Evolutionary conservation across 2,113 vertebrate species (phyloP), one percentile per base, ranked within the genome.

Genomic region (Notothenia rossii): DNA sequence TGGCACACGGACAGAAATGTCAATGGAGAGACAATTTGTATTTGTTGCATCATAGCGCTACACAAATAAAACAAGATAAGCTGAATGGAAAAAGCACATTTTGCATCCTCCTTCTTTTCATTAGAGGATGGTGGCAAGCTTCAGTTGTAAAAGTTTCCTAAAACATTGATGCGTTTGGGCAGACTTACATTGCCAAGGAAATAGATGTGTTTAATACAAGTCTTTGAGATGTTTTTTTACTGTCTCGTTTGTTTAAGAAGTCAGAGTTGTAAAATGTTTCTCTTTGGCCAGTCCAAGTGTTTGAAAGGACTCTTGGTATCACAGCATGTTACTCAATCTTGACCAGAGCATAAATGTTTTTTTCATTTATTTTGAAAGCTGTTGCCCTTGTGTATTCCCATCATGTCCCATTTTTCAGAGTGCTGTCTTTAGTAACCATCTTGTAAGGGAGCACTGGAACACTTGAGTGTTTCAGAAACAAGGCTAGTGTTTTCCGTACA

Each of bases 1-100:
- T 78, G 77, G 77, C 84, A 75, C 77, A 61, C 75, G 76, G 69
- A 90, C 71, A 75, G 75, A 90, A 84, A 86, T 71, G 77, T 88
- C 86, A 90, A 51, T 43, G 77, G 53, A 69, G 67, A 62, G 79
- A 87, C 64, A 66, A 86, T 88, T 81, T 77, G 59, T 56, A 67
- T 81, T 86, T 80, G 84, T 90, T 87, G 81, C 85, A 83, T 89
- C 89, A 89, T 53, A 67, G 51, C 14, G 14, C 55, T 12, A 36
- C 22, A 66, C 1, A 5, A 18, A 71, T 7, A 40, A 86, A 75
- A 82, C 68, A 77, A 83, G 72, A 86, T 63, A 62, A 77, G 61
- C 62, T 45, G 7, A 61, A 48, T 36, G 63, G 55, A 49, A 79
- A 65, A 81, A 85, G 73, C 50, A 22, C 74, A 77, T 55, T 74